A percentile compares a stretch with the other conserved stretches of the same genome.
Evolutionary conservation across 2,888 invertebrate genomes (phyloP).

Genomic region (Omphaloscelis lunosa): DNA sequence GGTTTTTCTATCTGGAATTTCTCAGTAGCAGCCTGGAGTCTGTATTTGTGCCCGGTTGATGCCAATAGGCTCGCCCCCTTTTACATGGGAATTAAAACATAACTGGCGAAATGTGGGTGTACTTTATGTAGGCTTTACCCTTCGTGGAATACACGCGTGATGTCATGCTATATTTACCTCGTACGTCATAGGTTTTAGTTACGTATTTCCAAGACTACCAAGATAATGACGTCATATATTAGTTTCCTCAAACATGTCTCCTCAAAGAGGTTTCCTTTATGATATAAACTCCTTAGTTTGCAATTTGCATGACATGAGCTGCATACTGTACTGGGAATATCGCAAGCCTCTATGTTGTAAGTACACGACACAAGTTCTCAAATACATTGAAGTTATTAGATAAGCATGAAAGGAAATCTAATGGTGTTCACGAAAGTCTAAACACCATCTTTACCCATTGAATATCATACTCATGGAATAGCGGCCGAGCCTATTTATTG

Average conservation of each 20-base stretch:
- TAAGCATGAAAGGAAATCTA: background rate
- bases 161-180: background rate
- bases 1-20: no score
- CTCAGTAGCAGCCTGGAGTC: no score
- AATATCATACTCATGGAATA: background rate
- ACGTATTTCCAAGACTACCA: slow-evolving; percentile 7
- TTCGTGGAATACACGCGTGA: no score
- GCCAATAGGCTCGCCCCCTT: no score
- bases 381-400: background rate
- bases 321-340: slow-evolving; percentile 23
- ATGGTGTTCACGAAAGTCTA: no score
- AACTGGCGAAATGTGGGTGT: no score
- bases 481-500: no score
- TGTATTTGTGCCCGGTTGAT: no score
- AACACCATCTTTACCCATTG: background rate
- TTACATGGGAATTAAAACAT: no score
- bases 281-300: slow-evolving; percentile 28
- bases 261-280: slow-evolving; percentile 52
- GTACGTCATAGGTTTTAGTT: background rate
- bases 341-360: background rate
- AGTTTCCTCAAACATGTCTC: slow-evolving; percentile 32
- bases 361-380: background rate
- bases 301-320: slow-evolving; percentile 53
- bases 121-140: no score
- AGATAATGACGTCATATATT: slow-evolving; percentile 14